phyloP scores from a whole-genome alignment of 2,797 vertebrate genomes.

The Diceros bicornis region DNA sequence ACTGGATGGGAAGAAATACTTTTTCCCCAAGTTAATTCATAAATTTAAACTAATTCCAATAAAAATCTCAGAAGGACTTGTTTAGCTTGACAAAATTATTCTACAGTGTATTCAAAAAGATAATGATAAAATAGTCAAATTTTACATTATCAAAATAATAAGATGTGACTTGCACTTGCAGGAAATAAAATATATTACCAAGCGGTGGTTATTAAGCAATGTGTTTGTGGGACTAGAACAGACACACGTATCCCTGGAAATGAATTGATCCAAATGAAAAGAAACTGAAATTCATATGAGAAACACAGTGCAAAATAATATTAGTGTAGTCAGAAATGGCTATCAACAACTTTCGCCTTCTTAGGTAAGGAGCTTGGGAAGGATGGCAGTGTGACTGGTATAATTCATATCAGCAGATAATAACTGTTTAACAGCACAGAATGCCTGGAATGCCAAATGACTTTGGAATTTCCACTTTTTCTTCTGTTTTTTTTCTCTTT shows the following conservation, averaged over 20 bases:
- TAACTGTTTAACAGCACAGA: background rate
- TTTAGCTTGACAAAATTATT: slow-evolving; percentile 57
- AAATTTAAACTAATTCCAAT: background rate
- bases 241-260: slow-evolving; percentile 23
- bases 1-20: background rate
- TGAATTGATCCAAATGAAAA: slow-evolving; percentile 19
- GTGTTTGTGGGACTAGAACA: slow-evolving; percentile 11
- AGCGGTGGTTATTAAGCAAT: background rate
- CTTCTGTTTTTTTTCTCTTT: background rate
- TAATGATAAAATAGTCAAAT: background rate
- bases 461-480: background rate
- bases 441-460: background rate
- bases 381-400: too few relatives aligned
- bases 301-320: background rate
- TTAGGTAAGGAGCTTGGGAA: background rate
- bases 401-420: background rate
- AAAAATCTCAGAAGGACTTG: slow-evolving; percentile 11
- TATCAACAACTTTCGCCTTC: background rate
- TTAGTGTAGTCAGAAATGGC: slow-evolving; percentile 17
- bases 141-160: slow-evolving; percentile 50
- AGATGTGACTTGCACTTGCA: background rate
- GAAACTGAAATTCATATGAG: slow-evolving; percentile 12
- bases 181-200: slow-evolving; percentile 25
- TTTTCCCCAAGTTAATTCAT: background rate
- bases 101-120: background rate